A percentile compares a stretch with the other conserved stretches of the same genome.
Evolutionary conservation across 2,888 invertebrate species (phyloP).

Genomic region (Isotomurus palustris): DNA sequence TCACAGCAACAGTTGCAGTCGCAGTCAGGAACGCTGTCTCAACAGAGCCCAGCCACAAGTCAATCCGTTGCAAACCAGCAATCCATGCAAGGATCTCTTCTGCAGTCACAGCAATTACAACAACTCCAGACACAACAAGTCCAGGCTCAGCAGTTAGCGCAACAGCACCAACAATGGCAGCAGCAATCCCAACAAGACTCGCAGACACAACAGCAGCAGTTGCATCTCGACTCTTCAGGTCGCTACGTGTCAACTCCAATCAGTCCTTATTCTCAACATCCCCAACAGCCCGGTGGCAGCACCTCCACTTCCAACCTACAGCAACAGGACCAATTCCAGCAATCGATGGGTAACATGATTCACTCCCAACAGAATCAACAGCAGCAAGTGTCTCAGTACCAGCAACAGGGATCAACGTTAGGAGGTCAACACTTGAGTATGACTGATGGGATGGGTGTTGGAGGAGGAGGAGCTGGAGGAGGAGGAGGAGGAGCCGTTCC

Average conservation of each 20-base stretch:
- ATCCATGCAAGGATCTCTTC: background rate
- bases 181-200: conserved; percentile 15
- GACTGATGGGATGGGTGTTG: conserved; percentile 56
- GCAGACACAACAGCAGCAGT: no score
- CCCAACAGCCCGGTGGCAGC: conserved; percentile 5
- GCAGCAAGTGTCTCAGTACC: conserved; percentile 16
- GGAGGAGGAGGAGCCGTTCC: conserved; percentile 13
- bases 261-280: background rate
- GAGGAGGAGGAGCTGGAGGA: conserved; percentile 24
- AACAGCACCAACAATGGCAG: conserved; percentile 19
- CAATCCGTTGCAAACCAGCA: background rate
- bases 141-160: conserved; percentile 15
- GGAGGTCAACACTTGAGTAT: no score
- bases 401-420: conserved; percentile 33
- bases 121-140: conserved; percentile 18
- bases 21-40: background rate
- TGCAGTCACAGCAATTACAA: conserved; percentile 20
- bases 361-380: conserved; percentile 24
- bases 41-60: no score
- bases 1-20: no score
- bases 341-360: conserved; percentile 8
- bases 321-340: conserved; percentile 12
- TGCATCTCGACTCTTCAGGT: background rate
- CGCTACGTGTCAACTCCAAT: background rate
- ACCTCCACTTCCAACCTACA: conserved; percentile 12